Conservation (phyloP, 2,888 invertebrate species). For the Nebria brevicollis region DNA sequence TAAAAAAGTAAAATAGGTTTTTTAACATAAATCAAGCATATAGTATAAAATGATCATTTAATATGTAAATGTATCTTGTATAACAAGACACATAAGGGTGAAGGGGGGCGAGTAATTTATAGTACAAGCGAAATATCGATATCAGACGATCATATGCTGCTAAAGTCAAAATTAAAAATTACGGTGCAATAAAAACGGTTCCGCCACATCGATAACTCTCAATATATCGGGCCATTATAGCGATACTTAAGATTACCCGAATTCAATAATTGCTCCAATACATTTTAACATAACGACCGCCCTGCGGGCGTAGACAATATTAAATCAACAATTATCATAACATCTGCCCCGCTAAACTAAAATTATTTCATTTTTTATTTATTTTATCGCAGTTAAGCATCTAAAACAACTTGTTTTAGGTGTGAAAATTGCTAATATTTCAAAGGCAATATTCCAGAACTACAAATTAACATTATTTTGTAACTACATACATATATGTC, state of each 20-base stretch:
- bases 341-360: not conserved
- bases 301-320: constrained; percentile 33
- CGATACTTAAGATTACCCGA: constrained; percentile 13
- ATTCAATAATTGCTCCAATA: constrained; percentile 43
- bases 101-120: constrained; percentile 7
- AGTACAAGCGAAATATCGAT: constrained; percentile 40
- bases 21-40: not conserved
- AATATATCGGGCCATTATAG: constrained; percentile 29
- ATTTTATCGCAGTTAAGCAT: not conserved
- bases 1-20: not conserved
- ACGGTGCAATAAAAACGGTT: constrained; percentile 38
- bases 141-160: constrained; percentile 35
- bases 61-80: constrained; percentile 11
- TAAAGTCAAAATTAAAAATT: constrained; percentile 36
- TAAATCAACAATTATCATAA: constrained; percentile 38
- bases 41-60: not conserved
- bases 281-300: constrained; percentile 32
- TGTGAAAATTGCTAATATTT: not conserved
- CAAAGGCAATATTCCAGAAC: too few relatives aligned
- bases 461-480: not conserved
- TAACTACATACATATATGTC: not conserved
- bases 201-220: constrained; percentile 35
- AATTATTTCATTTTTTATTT: not conserved
- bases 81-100: not conserved
- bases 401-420: not conserved